These are phyloP conservation scores for Muscina levida DNA, from an alignment of 2,888 invertebrate genomes.

Conservation along the genomic window DNA sequence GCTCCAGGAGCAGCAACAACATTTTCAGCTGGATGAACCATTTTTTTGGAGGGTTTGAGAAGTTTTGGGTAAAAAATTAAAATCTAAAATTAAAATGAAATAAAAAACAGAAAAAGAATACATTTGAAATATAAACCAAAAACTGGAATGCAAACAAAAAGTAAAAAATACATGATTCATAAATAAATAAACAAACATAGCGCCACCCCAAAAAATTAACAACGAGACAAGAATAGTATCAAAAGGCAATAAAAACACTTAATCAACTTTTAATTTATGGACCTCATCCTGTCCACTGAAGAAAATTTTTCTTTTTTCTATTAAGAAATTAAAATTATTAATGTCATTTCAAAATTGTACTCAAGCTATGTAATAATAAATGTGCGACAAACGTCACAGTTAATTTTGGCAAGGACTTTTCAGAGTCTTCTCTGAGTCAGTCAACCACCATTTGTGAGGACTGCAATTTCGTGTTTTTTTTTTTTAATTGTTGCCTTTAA, in stretches of 20 bases:
- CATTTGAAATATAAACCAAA: slow-evolving; percentile 14
- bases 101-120: neutral
- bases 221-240: too few species aligned
- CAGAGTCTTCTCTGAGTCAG: too few species aligned
- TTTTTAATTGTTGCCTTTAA: slow-evolving; percentile 44
- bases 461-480: slow-evolving; percentile 23
- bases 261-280: too few species aligned
- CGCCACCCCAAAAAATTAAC: too few species aligned
- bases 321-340: too few species aligned
- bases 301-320: too few species aligned
- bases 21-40: slow-evolving; percentile 67
- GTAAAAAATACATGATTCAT: neutral
- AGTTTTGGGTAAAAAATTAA: neutral
- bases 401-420: too few species aligned
- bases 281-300: too few species aligned
- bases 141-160: too few species aligned
- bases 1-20: slow-evolving; percentile 34
- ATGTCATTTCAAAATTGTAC: too few species aligned
- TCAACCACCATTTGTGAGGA: neutral
- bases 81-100: slow-evolving; percentile 35
- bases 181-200: too few species aligned
- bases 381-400: neutral
- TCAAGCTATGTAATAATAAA: neutral
- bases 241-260: too few species aligned
- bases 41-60: slow-evolving; percentile 50